Conservation (phyloP, 1,140 invertebrate species). For the Nylanderia fulva region DNA sequence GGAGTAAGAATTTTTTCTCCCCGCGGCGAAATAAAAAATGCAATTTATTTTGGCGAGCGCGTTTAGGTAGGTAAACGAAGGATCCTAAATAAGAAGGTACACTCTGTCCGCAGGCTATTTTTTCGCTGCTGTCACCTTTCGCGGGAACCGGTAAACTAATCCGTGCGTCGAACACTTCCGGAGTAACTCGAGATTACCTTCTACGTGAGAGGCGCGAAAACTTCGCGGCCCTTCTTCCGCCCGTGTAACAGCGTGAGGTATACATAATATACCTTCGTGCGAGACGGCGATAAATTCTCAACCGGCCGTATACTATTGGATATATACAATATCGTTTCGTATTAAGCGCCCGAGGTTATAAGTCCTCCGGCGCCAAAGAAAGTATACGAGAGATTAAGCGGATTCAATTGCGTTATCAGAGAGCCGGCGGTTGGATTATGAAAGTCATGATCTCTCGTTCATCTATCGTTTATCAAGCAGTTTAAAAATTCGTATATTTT, state of each 20-base stretch:
- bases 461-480: not conserved
- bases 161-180: conserved; percentile 36
- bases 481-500: not conserved
- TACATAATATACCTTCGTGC: conserved; percentile 27
- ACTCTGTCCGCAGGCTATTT: not conserved
- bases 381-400: not conserved
- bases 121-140: conserved; percentile 39
- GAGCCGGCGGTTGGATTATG: not conserved
- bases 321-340: conserved; percentile 33
- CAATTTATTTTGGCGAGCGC: conserved; percentile 12
- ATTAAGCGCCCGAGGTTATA: conserved; percentile 23
- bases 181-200: conserved; percentile 36
- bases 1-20: not conserved
- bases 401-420: conserved; percentile 36
- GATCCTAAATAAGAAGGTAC: no score
- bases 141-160: conserved; percentile 27
- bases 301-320: conserved; percentile 2
- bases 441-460: not conserved
- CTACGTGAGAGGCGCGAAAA: conserved; percentile 17
- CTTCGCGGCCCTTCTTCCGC: conserved; percentile 15
- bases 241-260: conserved; percentile 40
- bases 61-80: not conserved
- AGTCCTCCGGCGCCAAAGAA: conserved; percentile 28
- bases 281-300: conserved; percentile 44
- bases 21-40: not conserved